Base-by-base conservation (phyloP, 1,140 invertebrate species). In the Orius insidiosus region DNA sequence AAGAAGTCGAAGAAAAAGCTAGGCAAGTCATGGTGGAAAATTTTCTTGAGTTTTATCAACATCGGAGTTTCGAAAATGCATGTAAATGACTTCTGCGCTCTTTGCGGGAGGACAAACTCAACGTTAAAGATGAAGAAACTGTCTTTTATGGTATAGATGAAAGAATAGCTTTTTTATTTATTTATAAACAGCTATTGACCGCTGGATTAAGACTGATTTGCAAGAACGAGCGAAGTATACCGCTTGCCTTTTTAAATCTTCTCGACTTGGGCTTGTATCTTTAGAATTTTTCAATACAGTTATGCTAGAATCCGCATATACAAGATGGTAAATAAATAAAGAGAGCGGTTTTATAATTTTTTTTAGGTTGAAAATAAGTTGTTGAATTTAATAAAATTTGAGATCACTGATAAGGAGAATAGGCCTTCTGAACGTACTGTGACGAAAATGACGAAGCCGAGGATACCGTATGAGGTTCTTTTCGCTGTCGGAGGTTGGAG, bases 401-500 rank as follows among this genome's bases (percentile, higher is more conserved):
- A 24, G 24, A 24, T 24, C 3, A 24, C 24, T 7, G 24, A 24
- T 24, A 24, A 24, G 24, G 24, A 24, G 24, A 24, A 24, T 24
- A 24, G 24, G 24, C 24, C 24, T 24, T 24, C 24, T 4, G 24
- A 24, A 7, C 24, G 24, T 3, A 24, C 3, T 24, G 24, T 24
- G 24, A 24, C 24, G 24, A 24, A 24, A 24, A 24, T 24, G 24
- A 24, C 24, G 7, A 24, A 24, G 24, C 75, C 78, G 0, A 58
- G 80, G 45, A 68, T 80, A 34, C 78, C 80, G 0, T 69, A 74
- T 50, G 74, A 79, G 55, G 69, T 81, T 39, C 56, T 83, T 1
- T 81, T 83, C 55, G 73, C 75, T 5, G 68, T 69, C 13, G 67
- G 76, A 13, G 83, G 83, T 4, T 87, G 83, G 83, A 81, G 75